A percentile compares a stretch with the other conserved stretches of the same genome.
These are phyloP conservation scores for Hypena proboscidalis DNA, from an alignment of 2,888 invertebrate species.

Conservation along the genomic window DNA sequence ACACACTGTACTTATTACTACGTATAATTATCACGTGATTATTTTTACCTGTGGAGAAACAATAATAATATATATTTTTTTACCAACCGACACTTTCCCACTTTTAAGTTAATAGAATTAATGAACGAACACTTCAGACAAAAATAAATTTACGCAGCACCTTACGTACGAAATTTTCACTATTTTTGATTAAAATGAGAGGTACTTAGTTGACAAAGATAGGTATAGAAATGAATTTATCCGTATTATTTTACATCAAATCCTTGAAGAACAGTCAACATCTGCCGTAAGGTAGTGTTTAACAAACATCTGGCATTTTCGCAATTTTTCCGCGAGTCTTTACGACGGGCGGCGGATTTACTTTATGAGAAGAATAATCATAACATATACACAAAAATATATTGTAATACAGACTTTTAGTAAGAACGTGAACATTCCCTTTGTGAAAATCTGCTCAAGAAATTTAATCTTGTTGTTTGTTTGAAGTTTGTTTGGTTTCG, in stretches of 20 bases:
- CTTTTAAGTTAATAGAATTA: no score
- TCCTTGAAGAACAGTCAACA: slow-evolving; percentile 8
- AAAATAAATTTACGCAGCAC: no score
- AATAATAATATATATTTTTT: no score
- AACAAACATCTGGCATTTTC: slow-evolving; percentile 36
- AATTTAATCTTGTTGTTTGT: slow-evolving; percentile 31
- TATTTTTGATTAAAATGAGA: not conserved
- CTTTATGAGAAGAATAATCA: slow-evolving; percentile 45
- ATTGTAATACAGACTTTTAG: slow-evolving; percentile 31
- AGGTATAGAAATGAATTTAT: not conserved
- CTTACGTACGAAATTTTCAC: no score
- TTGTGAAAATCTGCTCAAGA: slow-evolving; percentile 31
- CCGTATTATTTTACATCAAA: slow-evolving; percentile 3
- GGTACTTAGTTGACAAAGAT: not conserved
- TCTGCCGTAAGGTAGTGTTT: slow-evolving; percentile 13
- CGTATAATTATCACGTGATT: no score
- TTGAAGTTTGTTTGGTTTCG: slow-evolving; percentile 6
- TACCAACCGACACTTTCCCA: no score
- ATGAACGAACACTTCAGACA: no score
- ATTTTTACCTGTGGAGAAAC: no score
- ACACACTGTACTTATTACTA: no score
- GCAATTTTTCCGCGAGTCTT: slow-evolving; percentile 36
- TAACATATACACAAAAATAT: slow-evolving; percentile 38
- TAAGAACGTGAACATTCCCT: slow-evolving; percentile 21
- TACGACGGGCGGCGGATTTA: slow-evolving; percentile 32